Conservation (phyloP, 2,888 invertebrate genomes). For the Sialis fuliginosa region DNA sequence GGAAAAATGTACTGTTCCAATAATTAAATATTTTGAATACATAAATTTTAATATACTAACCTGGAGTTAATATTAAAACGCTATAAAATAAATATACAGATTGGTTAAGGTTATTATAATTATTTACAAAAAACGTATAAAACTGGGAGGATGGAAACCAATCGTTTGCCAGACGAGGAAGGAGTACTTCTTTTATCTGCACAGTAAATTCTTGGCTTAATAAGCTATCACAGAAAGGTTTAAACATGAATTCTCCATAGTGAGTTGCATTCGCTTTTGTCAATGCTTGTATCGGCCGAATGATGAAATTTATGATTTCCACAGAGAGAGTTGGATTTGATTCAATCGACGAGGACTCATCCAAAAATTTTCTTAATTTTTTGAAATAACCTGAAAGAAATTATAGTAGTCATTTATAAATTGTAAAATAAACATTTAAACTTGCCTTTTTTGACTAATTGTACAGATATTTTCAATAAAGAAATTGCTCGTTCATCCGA, state of each 20-base stretch:
- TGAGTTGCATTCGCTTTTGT: constrained; percentile 25
- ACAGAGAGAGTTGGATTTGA: constrained; percentile 43
- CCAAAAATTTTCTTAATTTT: constrained; percentile 49
- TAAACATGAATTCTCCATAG: constrained; percentile 31
- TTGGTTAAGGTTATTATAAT: constrained; percentile 10
- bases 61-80: constrained; percentile 4
- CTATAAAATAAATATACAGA: constrained; percentile 5
- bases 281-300: constrained; percentile 50
- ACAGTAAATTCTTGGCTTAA: constrained; percentile 47
- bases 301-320: constrained; percentile 54
- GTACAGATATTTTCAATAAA: constrained; percentile 12
- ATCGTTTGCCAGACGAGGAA: constrained; percentile 44
- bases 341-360: constrained; percentile 19
- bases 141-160: constrained; percentile 31
- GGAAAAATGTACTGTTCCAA: background rate
- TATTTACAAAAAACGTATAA: constrained; percentile 20
- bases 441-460: constrained; percentile 37
- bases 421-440: background rate
- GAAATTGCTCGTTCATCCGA: constrained; percentile 24
- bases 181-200: constrained; percentile 46
- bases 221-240: constrained; percentile 45
- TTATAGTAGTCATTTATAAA: background rate
- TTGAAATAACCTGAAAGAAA: constrained; percentile 43
- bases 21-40: background rate
- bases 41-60: background rate